Evolutionary conservation across 2,888 invertebrate species (phyloP).

Genomic region (Lordiphosa andalusiaca): DNA sequence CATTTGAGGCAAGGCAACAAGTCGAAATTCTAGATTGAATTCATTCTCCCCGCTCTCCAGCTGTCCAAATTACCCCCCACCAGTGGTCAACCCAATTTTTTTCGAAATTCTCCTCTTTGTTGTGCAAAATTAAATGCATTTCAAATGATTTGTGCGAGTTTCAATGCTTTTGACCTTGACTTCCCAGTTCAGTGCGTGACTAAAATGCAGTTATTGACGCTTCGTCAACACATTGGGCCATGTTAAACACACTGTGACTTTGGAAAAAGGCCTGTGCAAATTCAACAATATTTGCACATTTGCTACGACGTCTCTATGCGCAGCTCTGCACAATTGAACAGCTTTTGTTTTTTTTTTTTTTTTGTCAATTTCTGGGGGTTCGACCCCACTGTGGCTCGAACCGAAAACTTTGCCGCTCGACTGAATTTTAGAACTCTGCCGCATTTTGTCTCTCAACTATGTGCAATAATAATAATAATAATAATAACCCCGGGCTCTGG

Average conservation of each 20-base stretch:
- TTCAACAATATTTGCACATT: slow-evolving; percentile 31
- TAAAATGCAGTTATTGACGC: slow-evolving; percentile 16
- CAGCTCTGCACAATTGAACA: slow-evolving; percentile 28
- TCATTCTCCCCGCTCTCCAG: too few relatives aligned
- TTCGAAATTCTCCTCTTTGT: too few relatives aligned
- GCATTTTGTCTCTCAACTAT: slow-evolving; percentile 53
- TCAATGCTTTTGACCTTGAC: not conserved
- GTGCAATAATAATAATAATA: slow-evolving; percentile 45
- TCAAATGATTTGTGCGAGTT: too few relatives aligned
- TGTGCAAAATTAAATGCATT: too few relatives aligned
- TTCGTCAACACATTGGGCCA: not conserved
- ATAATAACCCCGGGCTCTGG: slow-evolving; percentile 5
- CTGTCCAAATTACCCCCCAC: too few relatives aligned
- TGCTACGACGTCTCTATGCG: slow-evolving; percentile 7
- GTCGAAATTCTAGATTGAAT: too few relatives aligned
- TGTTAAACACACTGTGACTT: not conserved
- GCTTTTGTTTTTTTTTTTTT: slow-evolving; percentile 1
- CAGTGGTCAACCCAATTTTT: too few relatives aligned
- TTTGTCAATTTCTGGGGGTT: slow-evolving; percentile 7
- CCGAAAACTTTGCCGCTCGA: slow-evolving; percentile 42
- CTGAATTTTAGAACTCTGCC: slow-evolving; percentile 54
- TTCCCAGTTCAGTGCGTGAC: slow-evolving; percentile 13
- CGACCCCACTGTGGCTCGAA: too few relatives aligned
- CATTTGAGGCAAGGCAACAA: too few relatives aligned
- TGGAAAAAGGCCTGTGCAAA: slow-evolving; percentile 18